phyloP scores from a whole-genome alignment of 2,113 vertebrate genomes.

The Vulpes vulpes region DNA sequence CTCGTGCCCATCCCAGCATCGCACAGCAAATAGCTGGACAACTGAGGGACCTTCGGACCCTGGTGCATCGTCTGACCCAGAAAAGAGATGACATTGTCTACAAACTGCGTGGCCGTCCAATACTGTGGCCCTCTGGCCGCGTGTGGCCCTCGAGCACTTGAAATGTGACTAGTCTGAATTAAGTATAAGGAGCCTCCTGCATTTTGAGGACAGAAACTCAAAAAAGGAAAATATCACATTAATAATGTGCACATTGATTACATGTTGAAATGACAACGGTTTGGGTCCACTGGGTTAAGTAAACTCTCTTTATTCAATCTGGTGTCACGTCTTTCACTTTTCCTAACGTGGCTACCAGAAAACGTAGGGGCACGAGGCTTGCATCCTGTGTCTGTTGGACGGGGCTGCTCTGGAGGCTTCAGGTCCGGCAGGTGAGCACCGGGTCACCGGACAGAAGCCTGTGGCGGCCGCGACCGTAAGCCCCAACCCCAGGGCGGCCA shows the following conservation, averaged over 20 bases:
- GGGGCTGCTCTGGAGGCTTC: background rate
- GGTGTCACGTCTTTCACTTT: background rate
- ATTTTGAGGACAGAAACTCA: background rate
- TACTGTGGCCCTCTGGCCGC: background rate
- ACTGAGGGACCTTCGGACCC: background rate
- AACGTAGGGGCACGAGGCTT: rapidly evolving
- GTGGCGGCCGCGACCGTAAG: rapidly evolving
- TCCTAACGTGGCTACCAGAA: background rate
- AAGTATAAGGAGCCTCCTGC: background rate
- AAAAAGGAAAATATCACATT: background rate
- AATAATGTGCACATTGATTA: background rate
- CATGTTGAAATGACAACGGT: background rate
- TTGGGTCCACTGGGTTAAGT: background rate
- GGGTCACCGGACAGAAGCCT: rapidly evolving
- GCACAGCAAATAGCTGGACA: background rate
- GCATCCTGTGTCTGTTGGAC: background rate
- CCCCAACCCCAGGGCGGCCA: background rate
- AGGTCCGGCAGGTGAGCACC: rapidly evolving
- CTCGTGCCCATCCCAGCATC: background rate
- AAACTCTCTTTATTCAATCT: background rate
- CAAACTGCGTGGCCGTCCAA: background rate
- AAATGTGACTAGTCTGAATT: background rate
- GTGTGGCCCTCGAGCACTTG: background rate
- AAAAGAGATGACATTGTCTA: background rate
- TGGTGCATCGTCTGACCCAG: rapidly evolving